Base-by-base conservation (phyloP, 2,888 invertebrate genomes). In the Fragum sueziense region DNA sequence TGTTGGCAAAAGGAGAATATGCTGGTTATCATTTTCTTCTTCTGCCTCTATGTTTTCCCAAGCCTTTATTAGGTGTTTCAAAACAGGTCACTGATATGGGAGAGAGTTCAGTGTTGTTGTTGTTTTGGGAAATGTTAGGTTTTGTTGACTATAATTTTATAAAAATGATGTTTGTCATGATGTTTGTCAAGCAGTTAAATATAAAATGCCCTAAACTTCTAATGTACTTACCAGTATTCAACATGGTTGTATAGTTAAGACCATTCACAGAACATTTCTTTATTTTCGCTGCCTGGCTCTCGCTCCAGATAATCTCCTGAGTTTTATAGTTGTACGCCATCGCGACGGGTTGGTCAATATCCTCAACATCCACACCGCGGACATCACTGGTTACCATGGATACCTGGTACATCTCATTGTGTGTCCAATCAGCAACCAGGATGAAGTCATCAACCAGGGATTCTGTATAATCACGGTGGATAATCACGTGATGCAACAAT, bases 381-480 rank as follows among this genome's bases (percentile, higher is more conserved):
- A 75, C 65, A 41, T 78, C 78, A 57, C 61, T 34, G 20, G 33
- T 67, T 33, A 57, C 75, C 47, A 78, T 41, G 22, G 81, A 78
- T 11, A 78, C 70, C 37, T 72, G 72, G 29, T 78, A 81, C 17
- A 81, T 72, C 54, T 81, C 72, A 31, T 81, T 74, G 31, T 81
- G 81, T 20, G 78, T 72, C 81, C 78, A 81, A 61, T 81, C 81
- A 47, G 78, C 65, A 11, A 81, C 81, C 14, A 75, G n/a, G 7
- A 81, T 57, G 51, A 78, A 78, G 31, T 78, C 61, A 61, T 81
- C 75, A 17, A 29, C 31, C 14, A 81, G 14, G 17, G 75, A 70
- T 41, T 34, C 81, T 81, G 47, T 41, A 9, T n/a, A n/a, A n/a
- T n/a, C n/a, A n/a, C n/a, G 11, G 11, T 11, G 47, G 47, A 47